These are phyloP conservation scores for Lepidocolaptes lacrymiger DNA, from an alignment of 2,797 vertebrate genomes.

Conservation along the genomic window DNA sequence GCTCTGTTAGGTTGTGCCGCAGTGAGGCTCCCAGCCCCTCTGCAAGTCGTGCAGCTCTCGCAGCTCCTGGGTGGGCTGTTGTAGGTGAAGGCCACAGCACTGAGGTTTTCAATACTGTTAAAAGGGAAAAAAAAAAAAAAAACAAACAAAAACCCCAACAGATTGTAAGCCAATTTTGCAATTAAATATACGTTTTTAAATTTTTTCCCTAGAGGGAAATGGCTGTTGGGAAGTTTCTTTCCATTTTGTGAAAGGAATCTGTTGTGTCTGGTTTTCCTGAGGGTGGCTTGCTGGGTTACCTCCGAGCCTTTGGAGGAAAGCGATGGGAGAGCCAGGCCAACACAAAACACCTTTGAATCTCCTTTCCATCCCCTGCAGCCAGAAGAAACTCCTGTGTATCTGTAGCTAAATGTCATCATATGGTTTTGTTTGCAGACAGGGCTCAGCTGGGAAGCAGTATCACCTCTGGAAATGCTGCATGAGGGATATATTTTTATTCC, in stretches of 20 bases:
- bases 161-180: not conserved
- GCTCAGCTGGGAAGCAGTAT: conserved; percentile 59
- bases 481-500: not conserved
- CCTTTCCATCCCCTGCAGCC: not conserved
- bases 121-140: not conserved
- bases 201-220: not conserved
- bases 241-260: not conserved
- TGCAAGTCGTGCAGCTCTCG: not conserved
- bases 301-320: not conserved
- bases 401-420: not conserved
- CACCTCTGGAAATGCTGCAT: conserved; percentile 44
- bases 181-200: not conserved
- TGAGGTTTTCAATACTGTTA: not conserved
- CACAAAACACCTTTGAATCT: not conserved
- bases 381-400: not conserved
- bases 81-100: not conserved
- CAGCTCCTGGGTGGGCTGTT: not conserved
- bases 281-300: not conserved
- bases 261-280: rapidly evolving
- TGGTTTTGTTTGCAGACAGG: conserved; percentile 65
- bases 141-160: not conserved
- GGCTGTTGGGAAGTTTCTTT: not conserved
- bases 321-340: rapidly evolving
- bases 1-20: not conserved
- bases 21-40: not conserved